Conservation (phyloP, 2,888 invertebrate species). For the Orchestes rusci region DNA sequence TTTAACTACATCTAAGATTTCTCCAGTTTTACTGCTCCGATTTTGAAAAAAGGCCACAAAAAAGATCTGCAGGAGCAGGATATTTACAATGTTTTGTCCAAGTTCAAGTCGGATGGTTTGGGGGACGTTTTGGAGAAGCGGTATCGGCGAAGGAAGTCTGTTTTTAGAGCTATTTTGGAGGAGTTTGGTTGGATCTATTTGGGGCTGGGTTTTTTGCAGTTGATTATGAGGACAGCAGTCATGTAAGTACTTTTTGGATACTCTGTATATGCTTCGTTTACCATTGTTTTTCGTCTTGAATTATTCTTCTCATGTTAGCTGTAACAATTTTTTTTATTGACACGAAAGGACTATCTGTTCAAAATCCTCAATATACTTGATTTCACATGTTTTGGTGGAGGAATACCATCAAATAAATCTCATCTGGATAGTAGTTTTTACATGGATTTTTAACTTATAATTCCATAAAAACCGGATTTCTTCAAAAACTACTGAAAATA, state of each 20-base stretch:
- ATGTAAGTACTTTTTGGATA: conserved; percentile 30
- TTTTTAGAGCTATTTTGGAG: conserved; percentile 12
- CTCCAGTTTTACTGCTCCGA: conserved; percentile 15
- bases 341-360: too few relatives aligned
- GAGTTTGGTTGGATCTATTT: conserved; percentile 28
- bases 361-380: too few relatives aligned
- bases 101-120: conserved; percentile 12
- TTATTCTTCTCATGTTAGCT: too few relatives aligned
- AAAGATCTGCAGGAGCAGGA: conserved; percentile 18
- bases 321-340: too few relatives aligned
- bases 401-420: too few relatives aligned
- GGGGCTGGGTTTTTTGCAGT: conserved; percentile 28
- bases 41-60: conserved; percentile 11
- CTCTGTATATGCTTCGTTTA: too few relatives aligned
- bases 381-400: too few relatives aligned
- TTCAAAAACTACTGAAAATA: too few relatives aligned
- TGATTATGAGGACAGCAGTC: conserved; percentile 27
- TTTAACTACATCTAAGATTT: not conserved
- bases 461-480: too few relatives aligned
- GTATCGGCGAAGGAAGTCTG: not conserved
- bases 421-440: too few relatives aligned
- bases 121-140: conserved; percentile 15
- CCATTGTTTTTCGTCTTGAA: too few relatives aligned
- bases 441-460: too few relatives aligned
- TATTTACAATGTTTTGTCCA: conserved; percentile 15